phyloP scores from a whole-genome alignment of 2,888 invertebrate genomes.

The Hirtodrosophila confusa region DNA sequence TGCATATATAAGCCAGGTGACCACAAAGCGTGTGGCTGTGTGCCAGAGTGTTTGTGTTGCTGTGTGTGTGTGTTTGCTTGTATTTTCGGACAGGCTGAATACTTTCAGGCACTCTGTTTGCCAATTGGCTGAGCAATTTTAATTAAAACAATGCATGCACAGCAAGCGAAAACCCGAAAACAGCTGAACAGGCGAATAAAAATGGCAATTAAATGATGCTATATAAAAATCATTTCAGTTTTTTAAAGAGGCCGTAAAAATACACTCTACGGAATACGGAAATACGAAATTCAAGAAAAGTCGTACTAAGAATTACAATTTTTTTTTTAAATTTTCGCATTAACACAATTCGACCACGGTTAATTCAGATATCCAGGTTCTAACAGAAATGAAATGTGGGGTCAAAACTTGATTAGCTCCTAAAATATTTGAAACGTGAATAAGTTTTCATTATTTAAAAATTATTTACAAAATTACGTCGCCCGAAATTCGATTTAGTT shows the following conservation, averaged over 20 bases:
- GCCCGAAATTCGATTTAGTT: too few species aligned
- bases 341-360: too few species aligned
- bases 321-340: too few species aligned
- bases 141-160: conserved; percentile 55
- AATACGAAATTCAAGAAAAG: not conserved
- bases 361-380: too few species aligned
- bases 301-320: too few species aligned
- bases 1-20: conserved; percentile 51
- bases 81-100: conserved; percentile 32
- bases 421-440: too few species aligned
- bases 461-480: too few species aligned
- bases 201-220: conserved; percentile 1
- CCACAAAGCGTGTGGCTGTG: conserved; percentile 59
- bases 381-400: too few species aligned
- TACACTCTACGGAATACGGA: too few species aligned
- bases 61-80: conserved; percentile 3
- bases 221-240: not conserved
- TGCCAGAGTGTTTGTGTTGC: conserved; percentile 8
- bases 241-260: too few species aligned
- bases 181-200: conserved; percentile 1
- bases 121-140: conserved; percentile 66
- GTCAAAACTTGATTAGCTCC: too few species aligned
- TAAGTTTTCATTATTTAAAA: too few species aligned
- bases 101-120: conserved; percentile 39
- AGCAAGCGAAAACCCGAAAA: not conserved